Conservation (phyloP, 2,888 invertebrate species). For the Caenorhabditis sp. region DNA sequence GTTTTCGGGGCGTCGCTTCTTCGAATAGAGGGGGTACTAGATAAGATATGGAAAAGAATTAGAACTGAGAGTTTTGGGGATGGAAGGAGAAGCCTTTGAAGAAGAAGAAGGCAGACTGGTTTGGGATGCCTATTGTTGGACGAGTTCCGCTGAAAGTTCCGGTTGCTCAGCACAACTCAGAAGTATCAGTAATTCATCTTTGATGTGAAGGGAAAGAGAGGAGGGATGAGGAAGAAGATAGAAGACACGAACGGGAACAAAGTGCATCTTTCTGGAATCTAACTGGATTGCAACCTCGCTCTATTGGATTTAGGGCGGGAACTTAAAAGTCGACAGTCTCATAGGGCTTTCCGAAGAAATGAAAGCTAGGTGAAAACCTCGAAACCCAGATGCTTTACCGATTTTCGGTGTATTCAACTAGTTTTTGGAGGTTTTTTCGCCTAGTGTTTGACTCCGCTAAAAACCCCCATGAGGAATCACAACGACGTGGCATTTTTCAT, state of each 20-base stretch:
- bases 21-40: constrained; percentile 20
- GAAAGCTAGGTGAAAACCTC: too few relatives aligned
- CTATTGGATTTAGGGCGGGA: not conserved
- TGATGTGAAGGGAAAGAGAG: constrained; percentile 20
- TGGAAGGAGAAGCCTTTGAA: constrained; percentile 3
- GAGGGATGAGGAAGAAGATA: constrained; percentile 3
- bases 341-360: too few relatives aligned
- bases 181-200: constrained; percentile 58
- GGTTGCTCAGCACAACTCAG: constrained; percentile 49
- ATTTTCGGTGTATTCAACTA: too few relatives aligned
- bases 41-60: constrained; percentile 53
- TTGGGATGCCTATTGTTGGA: constrained; percentile 54
- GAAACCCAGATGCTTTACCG: too few relatives aligned
- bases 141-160: constrained; percentile 65
- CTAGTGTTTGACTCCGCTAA: too few relatives aligned
- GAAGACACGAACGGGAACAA: constrained; percentile 16
- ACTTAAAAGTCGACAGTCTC: too few relatives aligned
- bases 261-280: constrained; percentile 17
- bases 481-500: not conserved
- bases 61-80: constrained; percentile 27
- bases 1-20: constrained; percentile 16
- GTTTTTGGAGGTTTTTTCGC: too few relatives aligned
- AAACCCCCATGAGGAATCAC: too few relatives aligned
- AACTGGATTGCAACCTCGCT: constrained; percentile 1
- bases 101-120: constrained; percentile 6